phyloP scores from a whole-genome alignment of 2,888 invertebrate genomes.

The Maniola hyperantus region DNA sequence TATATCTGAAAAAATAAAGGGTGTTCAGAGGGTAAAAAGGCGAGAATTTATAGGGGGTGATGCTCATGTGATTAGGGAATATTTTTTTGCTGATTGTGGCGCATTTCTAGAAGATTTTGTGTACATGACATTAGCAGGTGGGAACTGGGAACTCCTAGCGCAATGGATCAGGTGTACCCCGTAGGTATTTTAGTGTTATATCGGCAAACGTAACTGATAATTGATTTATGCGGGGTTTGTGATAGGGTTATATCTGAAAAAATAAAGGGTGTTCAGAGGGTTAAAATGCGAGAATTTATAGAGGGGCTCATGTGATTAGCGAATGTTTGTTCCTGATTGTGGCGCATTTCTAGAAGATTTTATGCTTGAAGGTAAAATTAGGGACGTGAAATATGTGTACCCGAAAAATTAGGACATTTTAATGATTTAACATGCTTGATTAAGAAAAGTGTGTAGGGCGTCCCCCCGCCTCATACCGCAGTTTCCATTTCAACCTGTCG shows the following conservation, averaged over 20 bases:
- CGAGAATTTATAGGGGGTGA: conserved; percentile 30
- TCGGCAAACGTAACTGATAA: conserved; percentile 61
- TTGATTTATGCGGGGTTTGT: conserved; percentile 63
- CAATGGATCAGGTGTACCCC: conserved; percentile 45
- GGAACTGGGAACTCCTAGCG: conserved; percentile 62
- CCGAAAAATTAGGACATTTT: neutral
- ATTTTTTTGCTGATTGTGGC: conserved; percentile 20
- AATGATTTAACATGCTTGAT: no score
- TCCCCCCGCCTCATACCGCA: no score
- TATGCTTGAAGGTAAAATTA: neutral
- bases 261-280: conserved; percentile 41
- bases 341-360: conserved; percentile 6
- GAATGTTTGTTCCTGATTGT: conserved; percentile 21
- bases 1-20: conserved; percentile 45
- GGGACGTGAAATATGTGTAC: neutral
- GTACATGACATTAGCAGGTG: conserved; percentile 78
- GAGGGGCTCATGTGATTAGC: conserved; percentile 21
- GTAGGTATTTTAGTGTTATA: conserved; percentile 55
- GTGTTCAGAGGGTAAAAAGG: conserved; percentile 38
- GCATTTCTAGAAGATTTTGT: conserved; percentile 33
- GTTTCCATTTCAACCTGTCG: no score
- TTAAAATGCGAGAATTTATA: conserved; percentile 36
- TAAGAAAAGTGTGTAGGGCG: no score
- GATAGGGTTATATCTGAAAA: conserved; percentile 47
- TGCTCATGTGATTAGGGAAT: conserved; percentile 20